Conservation (phyloP, 2,888 invertebrate genomes). For the Calephelis perditalis region DNA sequence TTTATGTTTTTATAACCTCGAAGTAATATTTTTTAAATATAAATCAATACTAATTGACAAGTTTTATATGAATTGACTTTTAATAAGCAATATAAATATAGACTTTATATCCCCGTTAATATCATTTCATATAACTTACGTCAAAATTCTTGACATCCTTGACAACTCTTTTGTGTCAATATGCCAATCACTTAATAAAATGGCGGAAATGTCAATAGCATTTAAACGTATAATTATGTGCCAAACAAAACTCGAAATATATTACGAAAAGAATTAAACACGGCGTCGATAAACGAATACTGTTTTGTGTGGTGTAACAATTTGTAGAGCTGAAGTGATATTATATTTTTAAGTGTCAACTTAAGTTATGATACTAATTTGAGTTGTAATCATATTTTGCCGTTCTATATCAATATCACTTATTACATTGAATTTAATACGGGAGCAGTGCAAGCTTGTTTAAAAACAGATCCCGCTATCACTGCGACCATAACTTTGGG, state of each 20-base stretch:
- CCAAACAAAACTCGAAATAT: constrained; percentile 40
- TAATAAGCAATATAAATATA: constrained; percentile 1
- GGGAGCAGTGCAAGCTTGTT: too few species aligned
- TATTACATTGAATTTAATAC: too few species aligned
- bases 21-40: constrained; percentile 3
- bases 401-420: too few species aligned
- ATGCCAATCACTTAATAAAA: constrained; percentile 10
- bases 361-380: too few species aligned
- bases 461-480: too few species aligned
- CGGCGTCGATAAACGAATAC: constrained; percentile 41
- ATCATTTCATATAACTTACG: constrained; percentile 1
- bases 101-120: neutral
- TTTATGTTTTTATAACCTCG: constrained; percentile 1
- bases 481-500: too few species aligned
- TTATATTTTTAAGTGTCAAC: too few species aligned
- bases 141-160: constrained; percentile 8
- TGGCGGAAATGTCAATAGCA: constrained; percentile 28
- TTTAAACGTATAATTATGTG: constrained; percentile 36
- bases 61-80: constrained; percentile 7
- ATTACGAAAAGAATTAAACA: constrained; percentile 56
- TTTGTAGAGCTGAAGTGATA: too few species aligned
- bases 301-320: constrained; percentile 20
- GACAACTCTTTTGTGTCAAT: constrained; percentile 9
- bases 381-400: too few species aligned
- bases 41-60: constrained; percentile 7